Base-by-base conservation (phyloP, 2,113 vertebrate genomes). In the Anseranas semipalmata region DNA sequence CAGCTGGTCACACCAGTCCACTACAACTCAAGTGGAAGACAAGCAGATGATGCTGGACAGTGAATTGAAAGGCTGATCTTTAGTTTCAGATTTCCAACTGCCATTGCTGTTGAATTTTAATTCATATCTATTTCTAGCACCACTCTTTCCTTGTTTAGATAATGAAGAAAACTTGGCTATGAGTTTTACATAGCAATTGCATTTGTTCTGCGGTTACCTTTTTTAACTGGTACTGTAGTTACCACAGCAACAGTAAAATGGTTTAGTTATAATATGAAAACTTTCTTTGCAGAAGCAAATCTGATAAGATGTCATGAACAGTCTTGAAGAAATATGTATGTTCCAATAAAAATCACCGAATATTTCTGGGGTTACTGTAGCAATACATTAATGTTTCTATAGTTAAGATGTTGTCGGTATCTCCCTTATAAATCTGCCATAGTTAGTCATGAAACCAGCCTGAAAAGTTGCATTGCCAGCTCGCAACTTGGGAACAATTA, bases 181-280 rank as follows among this genome's bases (percentile, higher is more conserved):
- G 52, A 52, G 43, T 87, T 89, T 72, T 55, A 55, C 53, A 63
- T 2, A 65, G 65, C 30, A 66, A 46, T 71, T 48, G 21, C 59
- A 59, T 67, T 76, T 93, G 33, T 94, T 74, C 85, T 59, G 60
- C 4, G 3, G 55, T 65, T 87, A 91, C 87, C 41, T 93, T 67
- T 77, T 74, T 11, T 6, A 80, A 60, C 56, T 71, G 87, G 45
- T 46, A 8, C 84, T 53, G 20, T 45, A 75, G 87, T 94, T 95
- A 85, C 77, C 85, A 85, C 92, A 79, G 92, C 93, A 97, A 93
- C 66, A 7, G 85, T 41, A 59, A 89, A 93, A 91, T 7, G 35
- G 9, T 33, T 89, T 75, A 27, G 74, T 85, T 91, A 46, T 15
- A 63, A 43, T 65, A 85, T 4, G 58, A 82, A 85, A 87, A 89